phyloP scores from a whole-genome alignment of 2,888 invertebrate species.

The Reticulitermes lucifugus region DNA sequence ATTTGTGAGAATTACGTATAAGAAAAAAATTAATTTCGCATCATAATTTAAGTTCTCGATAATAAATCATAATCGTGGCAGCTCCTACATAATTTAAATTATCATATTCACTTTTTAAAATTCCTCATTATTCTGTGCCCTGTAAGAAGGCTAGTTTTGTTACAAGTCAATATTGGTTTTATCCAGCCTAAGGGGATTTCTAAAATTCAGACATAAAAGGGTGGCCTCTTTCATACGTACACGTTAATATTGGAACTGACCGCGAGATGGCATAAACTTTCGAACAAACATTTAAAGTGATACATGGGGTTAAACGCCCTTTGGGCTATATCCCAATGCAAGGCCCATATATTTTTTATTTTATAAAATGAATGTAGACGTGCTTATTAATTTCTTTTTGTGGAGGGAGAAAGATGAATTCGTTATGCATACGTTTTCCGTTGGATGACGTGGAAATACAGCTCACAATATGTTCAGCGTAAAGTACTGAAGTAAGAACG shows the following conservation, averaged over 20 bases:
- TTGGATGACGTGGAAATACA: neutral
- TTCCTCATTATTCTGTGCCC: neutral
- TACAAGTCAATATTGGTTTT: constrained; percentile 3
- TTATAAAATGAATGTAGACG: neutral
- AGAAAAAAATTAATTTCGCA: neutral
- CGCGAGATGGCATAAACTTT: neutral
- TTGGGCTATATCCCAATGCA: neutral
- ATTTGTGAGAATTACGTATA: neutral
- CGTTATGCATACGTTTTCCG: neutral
- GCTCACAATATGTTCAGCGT: neutral
- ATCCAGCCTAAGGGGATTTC: neutral
- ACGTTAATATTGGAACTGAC: neutral
- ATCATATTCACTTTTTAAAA: neutral
- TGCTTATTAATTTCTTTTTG: neutral
- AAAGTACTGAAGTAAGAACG: neutral
- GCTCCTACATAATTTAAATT: neutral
- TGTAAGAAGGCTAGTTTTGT: neutral
- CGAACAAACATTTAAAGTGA: neutral
- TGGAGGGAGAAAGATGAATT: neutral
- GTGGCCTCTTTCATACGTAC: neutral
- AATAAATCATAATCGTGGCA: neutral
- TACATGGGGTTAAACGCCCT: constrained; percentile 11
- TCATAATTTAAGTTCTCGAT: neutral
- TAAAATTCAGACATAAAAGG: neutral
- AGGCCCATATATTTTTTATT: neutral